Percentiles rank a stretch among this genome's conserved stretches.
These are phyloP conservation scores for Montipora foliosa DNA, from an alignment of 64 coral and sea anemone genomes.

Conservation along the genomic window DNA sequence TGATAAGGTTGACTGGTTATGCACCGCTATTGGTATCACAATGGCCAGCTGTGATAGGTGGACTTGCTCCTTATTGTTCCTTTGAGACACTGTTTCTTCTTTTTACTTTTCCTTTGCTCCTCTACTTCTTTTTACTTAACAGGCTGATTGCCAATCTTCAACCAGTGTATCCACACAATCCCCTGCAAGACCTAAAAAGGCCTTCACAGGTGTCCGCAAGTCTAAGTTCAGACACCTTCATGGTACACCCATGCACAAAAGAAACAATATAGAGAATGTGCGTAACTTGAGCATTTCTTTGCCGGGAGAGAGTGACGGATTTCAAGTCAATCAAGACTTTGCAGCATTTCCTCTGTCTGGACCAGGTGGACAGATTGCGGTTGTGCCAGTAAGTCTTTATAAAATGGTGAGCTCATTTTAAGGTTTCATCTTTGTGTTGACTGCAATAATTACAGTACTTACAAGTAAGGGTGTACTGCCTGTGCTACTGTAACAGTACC, in stretches of 20 bases:
- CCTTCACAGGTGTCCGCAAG: conserved; percentile 75
- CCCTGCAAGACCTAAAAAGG: conserved; percentile 28
- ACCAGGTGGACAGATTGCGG: conserved; percentile 93
- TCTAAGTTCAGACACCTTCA: conserved; percentile 93
- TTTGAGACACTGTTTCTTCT: background rate
- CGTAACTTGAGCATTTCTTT: conserved; percentile 93
- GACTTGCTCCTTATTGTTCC: too few relatives aligned
- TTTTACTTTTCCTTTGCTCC: too few relatives aligned
- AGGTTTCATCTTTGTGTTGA: too few relatives aligned
- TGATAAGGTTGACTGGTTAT: too few relatives aligned
- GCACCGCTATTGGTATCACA: too few relatives aligned
- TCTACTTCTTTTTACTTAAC: too few relatives aligned
- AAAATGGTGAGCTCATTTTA: background rate
- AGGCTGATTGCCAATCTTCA: background rate
- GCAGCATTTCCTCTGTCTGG: conserved; percentile 78
- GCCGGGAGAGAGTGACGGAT: conserved; percentile 91
- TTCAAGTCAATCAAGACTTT: conserved; percentile 89
- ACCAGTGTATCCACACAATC: conserved; percentile 14
- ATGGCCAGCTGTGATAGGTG: too few relatives aligned
- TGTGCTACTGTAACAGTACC: too few relatives aligned
- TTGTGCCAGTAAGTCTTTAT: conserved; percentile 65
- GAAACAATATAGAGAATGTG: conserved; percentile 94
- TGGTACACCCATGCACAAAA: conserved; percentile 88
- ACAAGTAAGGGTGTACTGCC: too few relatives aligned
- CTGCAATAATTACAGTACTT: too few relatives aligned